These are phyloP conservation scores for Crax fasciolata DNA, from an alignment of 2,797 vertebrate species.

Conservation along the genomic window DNA sequence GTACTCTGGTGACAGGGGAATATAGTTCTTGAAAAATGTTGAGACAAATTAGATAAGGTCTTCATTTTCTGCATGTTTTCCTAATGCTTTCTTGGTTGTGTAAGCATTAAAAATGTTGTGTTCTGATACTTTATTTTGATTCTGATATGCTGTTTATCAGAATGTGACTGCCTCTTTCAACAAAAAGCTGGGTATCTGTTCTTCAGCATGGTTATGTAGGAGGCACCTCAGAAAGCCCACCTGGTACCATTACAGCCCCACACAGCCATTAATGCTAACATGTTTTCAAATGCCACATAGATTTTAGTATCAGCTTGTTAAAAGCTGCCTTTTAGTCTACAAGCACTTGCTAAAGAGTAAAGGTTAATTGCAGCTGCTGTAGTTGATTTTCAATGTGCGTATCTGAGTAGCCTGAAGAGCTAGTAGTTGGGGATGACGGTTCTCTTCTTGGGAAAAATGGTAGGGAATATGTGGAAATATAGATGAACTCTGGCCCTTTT, in stretches of 20 bases:
- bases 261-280: rapidly evolving
- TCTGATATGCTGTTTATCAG: neutral
- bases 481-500: neutral
- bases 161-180: neutral
- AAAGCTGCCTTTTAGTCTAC: neutral
- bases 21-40: neutral
- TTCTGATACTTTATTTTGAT: neutral
- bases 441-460: neutral
- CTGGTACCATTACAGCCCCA: neutral
- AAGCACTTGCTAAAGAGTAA: neutral
- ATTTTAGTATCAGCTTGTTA: neutral
- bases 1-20: neutral
- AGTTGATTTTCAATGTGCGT: neutral
- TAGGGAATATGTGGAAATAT: neutral
- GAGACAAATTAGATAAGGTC: neutral
- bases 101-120: neutral
- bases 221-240: neutral
- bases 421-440: neutral
- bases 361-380: neutral
- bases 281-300: neutral
- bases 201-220: neutral
- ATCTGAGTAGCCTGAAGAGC: neutral
- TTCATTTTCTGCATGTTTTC: conserved; percentile 11
- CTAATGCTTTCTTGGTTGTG: neutral
- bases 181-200: neutral